phyloP scores from a whole-genome alignment of 64 coral and sea anemone species.

The Orbicella faveolata region DNA sequence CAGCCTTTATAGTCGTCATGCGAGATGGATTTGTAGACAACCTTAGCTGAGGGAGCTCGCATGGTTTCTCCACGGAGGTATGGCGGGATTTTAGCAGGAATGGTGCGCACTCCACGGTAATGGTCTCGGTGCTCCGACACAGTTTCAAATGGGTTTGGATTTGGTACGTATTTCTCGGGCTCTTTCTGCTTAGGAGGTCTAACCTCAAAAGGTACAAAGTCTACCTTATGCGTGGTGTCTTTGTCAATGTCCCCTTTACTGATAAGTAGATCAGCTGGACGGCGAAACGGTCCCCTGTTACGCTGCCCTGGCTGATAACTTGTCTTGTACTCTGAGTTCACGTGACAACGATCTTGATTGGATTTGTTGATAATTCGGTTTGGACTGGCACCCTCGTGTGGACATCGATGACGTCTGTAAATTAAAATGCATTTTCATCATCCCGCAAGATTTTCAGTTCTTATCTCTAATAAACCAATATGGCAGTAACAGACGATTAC shows the following conservation, averaged over 20 bases:
- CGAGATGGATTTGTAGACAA: slow-evolving; percentile 81
- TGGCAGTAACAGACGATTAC: too few species aligned
- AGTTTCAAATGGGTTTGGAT: slow-evolving; percentile 88
- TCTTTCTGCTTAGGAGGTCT: slow-evolving; percentile 77
- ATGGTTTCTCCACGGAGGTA: slow-evolving; percentile 90
- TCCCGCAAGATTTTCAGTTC: neutral
- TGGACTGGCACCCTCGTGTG: slow-evolving; percentile 67
- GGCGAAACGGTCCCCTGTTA: slow-evolving; percentile 77
- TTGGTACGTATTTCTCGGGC: slow-evolving; percentile 88
- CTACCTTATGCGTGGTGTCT: slow-evolving; percentile 70
- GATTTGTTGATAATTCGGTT: slow-evolving; percentile 91
- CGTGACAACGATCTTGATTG: slow-evolving; percentile 62
- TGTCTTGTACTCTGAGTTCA: slow-evolving; percentile 81
- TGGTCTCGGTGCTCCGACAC: slow-evolving; percentile 90
- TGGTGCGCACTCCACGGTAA: slow-evolving; percentile 53
- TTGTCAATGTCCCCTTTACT: slow-evolving; percentile 41
- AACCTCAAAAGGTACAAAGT: slow-evolving; percentile 60
- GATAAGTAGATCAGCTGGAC: slow-evolving; percentile 75
- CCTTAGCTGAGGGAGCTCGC: slow-evolving; percentile 83
- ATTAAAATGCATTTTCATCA: neutral
- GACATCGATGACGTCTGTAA: slow-evolving; percentile 89
- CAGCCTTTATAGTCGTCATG: slow-evolving; percentile 87
- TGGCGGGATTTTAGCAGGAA: slow-evolving; percentile 73
- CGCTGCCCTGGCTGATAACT: slow-evolving; percentile 51
- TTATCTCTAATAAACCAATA: too few species aligned